Percentiles rank a stretch among this genome's conserved stretches.
Conservation (phyloP, 2,888 invertebrate genomes). For the Nipponacmea schrenckii region DNA sequence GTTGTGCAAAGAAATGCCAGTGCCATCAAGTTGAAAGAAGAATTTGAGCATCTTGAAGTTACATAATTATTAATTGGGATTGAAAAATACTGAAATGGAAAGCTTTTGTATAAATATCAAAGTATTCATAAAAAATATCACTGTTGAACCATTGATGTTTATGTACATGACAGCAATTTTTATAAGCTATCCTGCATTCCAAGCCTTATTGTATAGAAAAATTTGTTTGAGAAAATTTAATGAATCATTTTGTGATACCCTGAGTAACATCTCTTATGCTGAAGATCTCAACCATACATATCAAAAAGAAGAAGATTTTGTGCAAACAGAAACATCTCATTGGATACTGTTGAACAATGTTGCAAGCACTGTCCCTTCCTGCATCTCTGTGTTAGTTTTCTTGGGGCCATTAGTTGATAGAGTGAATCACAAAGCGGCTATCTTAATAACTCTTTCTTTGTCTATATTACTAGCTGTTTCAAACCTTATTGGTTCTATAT, state of each 20-base stretch:
- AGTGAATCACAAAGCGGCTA: slow-evolving; percentile 68
- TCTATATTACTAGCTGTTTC: slow-evolving; percentile 56
- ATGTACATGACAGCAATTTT: slow-evolving; percentile 86
- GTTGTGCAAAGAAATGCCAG: too few relatives aligned
- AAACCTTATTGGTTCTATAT: slow-evolving; percentile 58
- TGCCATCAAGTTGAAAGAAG: too few relatives aligned
- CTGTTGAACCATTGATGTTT: slow-evolving; percentile 88
- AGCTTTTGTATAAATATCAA: too few relatives aligned
- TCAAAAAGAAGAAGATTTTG: slow-evolving; percentile 39
- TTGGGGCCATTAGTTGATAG: slow-evolving; percentile 67
- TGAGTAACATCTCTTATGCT: slow-evolving; percentile 26
- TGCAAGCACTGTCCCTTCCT: slow-evolving; percentile 60
- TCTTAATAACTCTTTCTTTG: slow-evolving; percentile 32
- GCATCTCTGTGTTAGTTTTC: slow-evolving; percentile 58
- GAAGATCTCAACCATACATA: slow-evolving; percentile 34
- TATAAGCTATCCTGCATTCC: slow-evolving; percentile 65
- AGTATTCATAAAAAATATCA: slow-evolving; percentile 66
- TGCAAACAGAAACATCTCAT: slow-evolving; percentile 63
- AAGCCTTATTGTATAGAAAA: slow-evolving; percentile 68
- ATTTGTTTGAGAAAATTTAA: slow-evolving; percentile 58
- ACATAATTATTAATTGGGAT: too few relatives aligned
- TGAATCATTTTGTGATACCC: slow-evolving; percentile 37
- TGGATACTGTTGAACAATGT: slow-evolving; percentile 64
- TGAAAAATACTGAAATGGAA: too few relatives aligned
- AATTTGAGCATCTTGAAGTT: too few relatives aligned